These are phyloP conservation scores for Heliconius hortense DNA, from an alignment of 2,888 invertebrate genomes.

Conservation along the genomic window DNA sequence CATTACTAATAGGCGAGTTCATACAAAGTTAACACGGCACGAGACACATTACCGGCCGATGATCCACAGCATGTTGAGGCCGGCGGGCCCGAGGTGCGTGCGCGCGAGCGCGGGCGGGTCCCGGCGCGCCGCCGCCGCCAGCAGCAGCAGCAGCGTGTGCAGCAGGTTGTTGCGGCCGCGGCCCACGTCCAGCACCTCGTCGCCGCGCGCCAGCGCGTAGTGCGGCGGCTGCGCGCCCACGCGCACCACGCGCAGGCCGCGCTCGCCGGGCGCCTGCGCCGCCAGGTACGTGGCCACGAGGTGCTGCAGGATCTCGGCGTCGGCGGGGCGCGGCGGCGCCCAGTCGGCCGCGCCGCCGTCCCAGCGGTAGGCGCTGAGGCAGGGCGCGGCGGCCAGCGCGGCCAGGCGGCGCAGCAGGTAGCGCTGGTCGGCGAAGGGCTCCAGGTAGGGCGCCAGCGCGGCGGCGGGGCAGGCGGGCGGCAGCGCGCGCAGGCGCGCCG, in stretches of 20 bases:
- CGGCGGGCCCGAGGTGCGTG: slow-evolving; percentile 68
- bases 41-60: slow-evolving; percentile 76
- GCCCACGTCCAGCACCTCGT: slow-evolving; percentile 43
- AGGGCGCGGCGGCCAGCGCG: slow-evolving; percentile 91
- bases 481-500: slow-evolving; percentile 80
- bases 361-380: slow-evolving; percentile 95
- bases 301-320: slow-evolving; percentile 93
- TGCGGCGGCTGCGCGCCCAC: slow-evolving; percentile 84
- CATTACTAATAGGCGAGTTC: too few species aligned
- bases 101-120: slow-evolving; percentile 79
- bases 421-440: slow-evolving; percentile 91
- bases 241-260: slow-evolving; percentile 70
- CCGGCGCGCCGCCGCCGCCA: slow-evolving; percentile 86
- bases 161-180: slow-evolving; percentile 93
- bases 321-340: slow-evolving; percentile 92
- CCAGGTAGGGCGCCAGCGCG: slow-evolving; percentile 84
- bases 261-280: slow-evolving; percentile 84
- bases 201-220: slow-evolving; percentile 81
- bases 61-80: slow-evolving; percentile 91
- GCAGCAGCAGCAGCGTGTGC: slow-evolving; percentile 91
- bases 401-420: slow-evolving; percentile 91
- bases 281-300: slow-evolving; percentile 93
- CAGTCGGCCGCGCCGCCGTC: slow-evolving; percentile 91
- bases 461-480: slow-evolving; percentile 56
- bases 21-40: too few species aligned